Conservation (phyloP, 2,888 invertebrate species). For the Rhagium mordax region DNA sequence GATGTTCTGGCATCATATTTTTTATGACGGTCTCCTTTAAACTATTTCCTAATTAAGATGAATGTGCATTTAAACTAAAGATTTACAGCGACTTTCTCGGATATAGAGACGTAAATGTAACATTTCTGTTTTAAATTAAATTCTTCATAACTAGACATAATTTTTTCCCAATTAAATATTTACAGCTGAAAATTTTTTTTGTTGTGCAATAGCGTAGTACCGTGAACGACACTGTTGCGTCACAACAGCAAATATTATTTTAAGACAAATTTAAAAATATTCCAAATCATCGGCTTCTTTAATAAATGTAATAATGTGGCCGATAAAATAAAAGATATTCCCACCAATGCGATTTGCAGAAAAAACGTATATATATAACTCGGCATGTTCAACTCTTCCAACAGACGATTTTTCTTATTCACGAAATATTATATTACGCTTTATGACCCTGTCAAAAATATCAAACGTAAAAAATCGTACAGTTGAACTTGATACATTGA, state of each 20-base stretch:
- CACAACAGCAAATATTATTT: no score
- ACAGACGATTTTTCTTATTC: slow-evolving; percentile 1
- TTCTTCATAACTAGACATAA: no score
- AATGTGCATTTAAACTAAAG: not conserved
- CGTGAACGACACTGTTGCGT: no score
- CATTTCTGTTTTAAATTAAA: not conserved
- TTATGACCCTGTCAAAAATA: slow-evolving; percentile 4
- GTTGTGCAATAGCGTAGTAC: no score
- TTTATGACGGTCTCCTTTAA: not conserved
- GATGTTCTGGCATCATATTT: not conserved
- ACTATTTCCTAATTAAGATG: not conserved
- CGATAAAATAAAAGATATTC: not conserved
- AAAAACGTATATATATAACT: not conserved
- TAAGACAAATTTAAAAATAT: no score
- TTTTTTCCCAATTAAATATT: no score
- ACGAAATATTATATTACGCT: slow-evolving; percentile 8
- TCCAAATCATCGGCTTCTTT: no score
- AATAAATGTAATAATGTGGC: no score
- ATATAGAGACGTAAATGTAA: not conserved
- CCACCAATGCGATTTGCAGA: not conserved
- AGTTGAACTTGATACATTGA: slow-evolving; percentile 25
- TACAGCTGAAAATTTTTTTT: no score
- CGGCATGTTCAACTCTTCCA: not conserved
- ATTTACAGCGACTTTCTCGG: not conserved
- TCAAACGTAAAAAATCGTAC: slow-evolving; percentile 15